Conservation (phyloP, 2,888 invertebrate genomes). For the Cantharis flavilabris region DNA sequence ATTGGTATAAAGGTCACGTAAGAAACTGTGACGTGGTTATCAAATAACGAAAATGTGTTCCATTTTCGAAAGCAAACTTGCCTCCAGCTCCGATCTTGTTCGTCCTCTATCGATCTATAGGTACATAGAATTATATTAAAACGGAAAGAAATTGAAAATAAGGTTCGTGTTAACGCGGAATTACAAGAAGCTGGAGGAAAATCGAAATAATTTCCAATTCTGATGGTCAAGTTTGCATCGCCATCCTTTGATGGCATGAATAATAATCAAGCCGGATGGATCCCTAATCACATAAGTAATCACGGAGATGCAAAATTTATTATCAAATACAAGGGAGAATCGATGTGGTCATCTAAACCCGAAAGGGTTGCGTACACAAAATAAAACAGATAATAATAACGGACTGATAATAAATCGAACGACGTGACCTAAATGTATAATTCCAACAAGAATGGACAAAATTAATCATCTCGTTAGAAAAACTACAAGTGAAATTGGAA, state of each 20-base stretch:
- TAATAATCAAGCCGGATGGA: neutral
- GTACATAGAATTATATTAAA: no score
- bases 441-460: neutral
- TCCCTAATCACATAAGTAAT: neutral
- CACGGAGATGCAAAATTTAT: neutral
- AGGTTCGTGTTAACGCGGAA: no score
- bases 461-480: neutral
- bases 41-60: neutral
- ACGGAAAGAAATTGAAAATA: no score
- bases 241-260: neutral
- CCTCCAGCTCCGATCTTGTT: neutral
- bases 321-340: neutral
- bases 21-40: neutral
- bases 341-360: neutral
- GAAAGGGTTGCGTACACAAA: neutral
- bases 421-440: neutral
- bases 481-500: neutral
- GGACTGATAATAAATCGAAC: neutral
- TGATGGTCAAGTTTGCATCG: neutral
- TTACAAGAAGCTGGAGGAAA: no score
- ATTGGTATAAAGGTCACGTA: neutral
- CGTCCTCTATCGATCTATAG: neutral
- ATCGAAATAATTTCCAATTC: neutral
- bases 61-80: neutral
- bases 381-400: neutral